These are phyloP conservation scores for Podilymbus podiceps DNA, from an alignment of 2,113 vertebrate species.

Conservation along the genomic window DNA sequence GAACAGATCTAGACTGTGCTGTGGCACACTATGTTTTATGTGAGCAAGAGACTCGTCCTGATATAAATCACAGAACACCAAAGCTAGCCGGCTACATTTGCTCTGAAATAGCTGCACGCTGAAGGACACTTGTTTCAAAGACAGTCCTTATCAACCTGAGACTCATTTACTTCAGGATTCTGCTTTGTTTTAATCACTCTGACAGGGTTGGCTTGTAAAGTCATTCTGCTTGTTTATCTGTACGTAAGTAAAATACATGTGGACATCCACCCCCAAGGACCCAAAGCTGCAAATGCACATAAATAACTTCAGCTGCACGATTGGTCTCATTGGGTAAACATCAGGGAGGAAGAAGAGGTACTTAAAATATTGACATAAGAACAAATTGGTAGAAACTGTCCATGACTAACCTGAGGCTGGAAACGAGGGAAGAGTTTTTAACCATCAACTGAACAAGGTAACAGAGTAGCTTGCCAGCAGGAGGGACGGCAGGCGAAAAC, in stretches of 20 bases:
- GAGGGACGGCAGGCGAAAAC: not conserved
- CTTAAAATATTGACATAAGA: slow-evolving; percentile 24
- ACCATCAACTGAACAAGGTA: not conserved
- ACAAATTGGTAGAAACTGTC: not conserved
- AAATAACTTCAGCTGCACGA: not conserved
- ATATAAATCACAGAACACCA: not conserved
- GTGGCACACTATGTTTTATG: slow-evolving; percentile 12
- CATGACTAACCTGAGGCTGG: not conserved
- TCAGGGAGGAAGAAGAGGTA: slow-evolving; percentile 28
- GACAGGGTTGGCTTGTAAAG: slow-evolving; percentile 35
- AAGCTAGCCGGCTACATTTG: not conserved
- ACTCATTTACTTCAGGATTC: not conserved
- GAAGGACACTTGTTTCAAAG: slow-evolving; percentile 44
- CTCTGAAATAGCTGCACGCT: not conserved
- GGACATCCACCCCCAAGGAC: not conserved
- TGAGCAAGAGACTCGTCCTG: not conserved
- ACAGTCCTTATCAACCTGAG: slow-evolving; percentile 10
- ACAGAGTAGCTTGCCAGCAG: not conserved
- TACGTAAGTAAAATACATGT: not conserved
- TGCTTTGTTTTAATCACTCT: slow-evolving; percentile 37
- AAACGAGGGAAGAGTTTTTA: not conserved
- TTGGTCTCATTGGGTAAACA: slow-evolving; percentile 13
- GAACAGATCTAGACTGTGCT: not conserved
- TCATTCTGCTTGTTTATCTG: slow-evolving; percentile 26
- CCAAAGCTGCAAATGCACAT: slow-evolving; percentile 5